Conservation (phyloP, 1,140 invertebrate genomes). For the Zaprionus lachaisei region DNA sequence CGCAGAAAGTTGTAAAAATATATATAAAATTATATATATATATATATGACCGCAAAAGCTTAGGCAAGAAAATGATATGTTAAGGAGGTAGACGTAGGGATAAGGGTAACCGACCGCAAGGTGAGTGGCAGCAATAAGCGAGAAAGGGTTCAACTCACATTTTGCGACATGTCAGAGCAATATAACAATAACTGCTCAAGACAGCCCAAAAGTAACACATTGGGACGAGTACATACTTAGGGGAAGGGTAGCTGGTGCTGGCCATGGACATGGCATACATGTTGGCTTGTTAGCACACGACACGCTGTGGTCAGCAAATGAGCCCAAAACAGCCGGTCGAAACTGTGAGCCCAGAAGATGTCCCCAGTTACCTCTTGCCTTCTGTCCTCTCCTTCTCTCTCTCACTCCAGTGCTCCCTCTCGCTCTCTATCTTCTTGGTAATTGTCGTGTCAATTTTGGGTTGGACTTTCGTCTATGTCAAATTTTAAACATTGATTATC, state of each 20-base stretch:
- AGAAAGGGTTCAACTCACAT: constrained; percentile 42
- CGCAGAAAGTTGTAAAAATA: constrained; percentile 34
- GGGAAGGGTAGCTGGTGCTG: constrained; percentile 46
- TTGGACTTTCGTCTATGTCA: constrained; percentile 62
- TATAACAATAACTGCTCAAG: constrained; percentile 81
- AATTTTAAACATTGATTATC: constrained; percentile 84
- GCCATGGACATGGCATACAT: constrained; percentile 51
- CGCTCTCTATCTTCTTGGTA: constrained; percentile 39
- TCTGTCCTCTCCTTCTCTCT: constrained; percentile 16
- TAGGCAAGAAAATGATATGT: constrained; percentile 50
- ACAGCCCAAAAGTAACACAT: constrained; percentile 82
- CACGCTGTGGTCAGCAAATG: constrained; percentile 78
- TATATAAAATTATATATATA: constrained; percentile 1
- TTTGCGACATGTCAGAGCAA: constrained; percentile 67
- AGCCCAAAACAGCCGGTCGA: constrained; percentile 56
- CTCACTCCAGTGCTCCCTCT: neutral
- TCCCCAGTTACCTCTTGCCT: neutral
- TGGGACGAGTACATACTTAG: constrained; percentile 1
- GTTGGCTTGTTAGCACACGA: constrained; percentile 79
- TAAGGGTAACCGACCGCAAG: constrained; percentile 53
- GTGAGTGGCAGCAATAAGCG: constrained; percentile 57
- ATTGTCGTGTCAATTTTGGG: constrained; percentile 78
- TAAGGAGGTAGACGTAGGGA: neutral
- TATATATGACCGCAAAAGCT: constrained; percentile 70
- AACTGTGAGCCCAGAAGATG: neutral